Evolutionary conservation across 2,113 vertebrate species (phyloP).

Genomic region (Phrynocephalus versicolor): DNA sequence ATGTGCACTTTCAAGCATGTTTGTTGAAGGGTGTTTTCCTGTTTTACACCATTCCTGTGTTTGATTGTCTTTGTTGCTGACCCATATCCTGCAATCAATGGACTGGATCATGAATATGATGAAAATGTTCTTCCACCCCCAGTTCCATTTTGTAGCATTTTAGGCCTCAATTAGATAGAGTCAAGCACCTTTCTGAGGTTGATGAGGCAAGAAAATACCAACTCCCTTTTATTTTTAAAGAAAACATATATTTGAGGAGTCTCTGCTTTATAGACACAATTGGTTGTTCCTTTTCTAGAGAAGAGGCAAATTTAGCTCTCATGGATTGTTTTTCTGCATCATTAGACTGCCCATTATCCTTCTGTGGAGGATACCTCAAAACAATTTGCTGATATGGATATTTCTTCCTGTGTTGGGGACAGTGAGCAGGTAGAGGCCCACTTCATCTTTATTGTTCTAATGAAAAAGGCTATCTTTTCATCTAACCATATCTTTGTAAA

Average conservation of each 20-base stretch:
- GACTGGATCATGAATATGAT: constrained; percentile 20
- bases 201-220: constrained; percentile 14
- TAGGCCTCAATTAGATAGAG: constrained; percentile 8
- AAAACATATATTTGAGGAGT: not conserved
- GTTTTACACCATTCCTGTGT: constrained; percentile 3
- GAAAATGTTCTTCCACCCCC: not conserved
- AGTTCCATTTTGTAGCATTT: constrained; percentile 26
- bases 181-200: constrained; percentile 15
- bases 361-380: not conserved
- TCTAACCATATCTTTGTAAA: not conserved
- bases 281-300: not conserved
- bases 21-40: not conserved
- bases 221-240: not conserved
- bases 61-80: constrained; percentile 16
- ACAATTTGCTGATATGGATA: not conserved
- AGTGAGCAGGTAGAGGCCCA: not conserved
- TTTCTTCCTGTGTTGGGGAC: not conserved
- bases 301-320: constrained; percentile 3
- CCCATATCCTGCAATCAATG: constrained; percentile 25
- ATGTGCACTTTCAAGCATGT: not conserved
- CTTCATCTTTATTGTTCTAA: not conserved
- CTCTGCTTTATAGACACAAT: not conserved
- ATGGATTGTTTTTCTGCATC: constrained; percentile 10
- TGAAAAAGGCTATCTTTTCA: constrained; percentile 1
- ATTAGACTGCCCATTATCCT: not conserved